These are phyloP conservation scores for Asarcornis scutulata DNA, from an alignment of 2,113 vertebrate genomes.

Conservation along the genomic window DNA sequence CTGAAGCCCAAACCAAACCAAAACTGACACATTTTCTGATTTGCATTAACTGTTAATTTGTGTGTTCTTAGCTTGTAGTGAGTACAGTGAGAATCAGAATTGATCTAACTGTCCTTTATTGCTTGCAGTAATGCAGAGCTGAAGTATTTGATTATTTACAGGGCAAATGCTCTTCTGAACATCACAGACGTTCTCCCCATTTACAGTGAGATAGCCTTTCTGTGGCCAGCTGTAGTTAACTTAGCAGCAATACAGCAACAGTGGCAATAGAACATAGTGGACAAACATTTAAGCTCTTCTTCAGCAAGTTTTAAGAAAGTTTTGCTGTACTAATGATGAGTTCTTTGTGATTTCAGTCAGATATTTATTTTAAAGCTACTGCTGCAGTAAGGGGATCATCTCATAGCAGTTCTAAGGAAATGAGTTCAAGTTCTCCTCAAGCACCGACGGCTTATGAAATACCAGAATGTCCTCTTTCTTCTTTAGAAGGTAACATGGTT, in stretches of 20 bases:
- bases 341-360: conserved; percentile 83
- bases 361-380: conserved; percentile 94
- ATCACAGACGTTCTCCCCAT: neutral
- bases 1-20: neutral
- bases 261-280: neutral
- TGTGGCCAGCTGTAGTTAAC: neutral
- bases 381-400: conserved; percentile 85
- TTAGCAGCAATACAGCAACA: neutral
- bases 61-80: neutral
- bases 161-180: neutral
- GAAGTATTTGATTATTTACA: neutral
- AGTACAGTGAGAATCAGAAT: neutral
- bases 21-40: neutral
- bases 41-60: neutral
- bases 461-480: conserved; percentile 85
- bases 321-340: neutral
- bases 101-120: neutral
- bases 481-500: conserved; percentile 85
- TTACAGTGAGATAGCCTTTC: neutral
- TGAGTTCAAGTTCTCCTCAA: conserved; percentile 90
- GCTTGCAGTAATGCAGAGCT: neutral
- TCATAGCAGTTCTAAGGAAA: conserved; percentile 89
- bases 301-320: neutral
- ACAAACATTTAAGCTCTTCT: neutral
- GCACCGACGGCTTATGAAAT: conserved; percentile 88